Evolutionary conservation across 2,888 invertebrate species (phyloP), one percentile per base, ranked within the genome.

Genomic region (Mythimna albipuncta): DNA sequence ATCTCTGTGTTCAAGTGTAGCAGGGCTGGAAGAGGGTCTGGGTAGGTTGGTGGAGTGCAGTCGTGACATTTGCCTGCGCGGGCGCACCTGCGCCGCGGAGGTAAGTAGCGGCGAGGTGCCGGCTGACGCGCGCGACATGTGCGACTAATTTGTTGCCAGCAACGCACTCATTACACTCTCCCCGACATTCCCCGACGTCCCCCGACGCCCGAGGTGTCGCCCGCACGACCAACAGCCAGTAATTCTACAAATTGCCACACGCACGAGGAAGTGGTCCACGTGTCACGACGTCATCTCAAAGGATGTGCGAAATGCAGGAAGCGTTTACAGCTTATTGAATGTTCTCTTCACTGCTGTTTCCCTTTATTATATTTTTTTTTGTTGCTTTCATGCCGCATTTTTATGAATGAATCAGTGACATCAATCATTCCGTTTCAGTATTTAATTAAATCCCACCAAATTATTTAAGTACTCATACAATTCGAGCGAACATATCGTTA

Each of bases 51-150:
- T 82, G 69, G 76, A 71, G 64, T 72, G 72, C 76, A 72, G 78
- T 84, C 81, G 89, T 94, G 94, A 93, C 94, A 94, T 95, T 94
- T 93, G 93, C 91, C 88, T 81, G 85, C 74, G 75, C 68, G 66
- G 84, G 92, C 87, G 91, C 94, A 94, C 94, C 94, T 94, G 95
- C 94, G 89, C 72, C 83, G 90, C 81, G 87, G 87, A 88, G 90
- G 90, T 88, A 87, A 89, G 90, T 91, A 88, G 89, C 87, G 83
- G 84, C 83, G 85, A 88, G 90, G 87, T 84, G 94, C 95, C 95
- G 95, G 95, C 95, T 95, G 95, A 90, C 94, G 92, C 88, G 85
- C 95, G 85, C 95, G 94, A 94, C 96, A 96, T 96, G 93, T 96
- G 96, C 94, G 91, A 91, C 94, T 95, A 95, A 96, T 96, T 95